A percentile compares a stretch with the other conserved stretches of the same genome.
These are phyloP conservation scores for Eretmocerus hayati DNA, from an alignment of 2,888 invertebrate genomes.

Conservation along the genomic window DNA sequence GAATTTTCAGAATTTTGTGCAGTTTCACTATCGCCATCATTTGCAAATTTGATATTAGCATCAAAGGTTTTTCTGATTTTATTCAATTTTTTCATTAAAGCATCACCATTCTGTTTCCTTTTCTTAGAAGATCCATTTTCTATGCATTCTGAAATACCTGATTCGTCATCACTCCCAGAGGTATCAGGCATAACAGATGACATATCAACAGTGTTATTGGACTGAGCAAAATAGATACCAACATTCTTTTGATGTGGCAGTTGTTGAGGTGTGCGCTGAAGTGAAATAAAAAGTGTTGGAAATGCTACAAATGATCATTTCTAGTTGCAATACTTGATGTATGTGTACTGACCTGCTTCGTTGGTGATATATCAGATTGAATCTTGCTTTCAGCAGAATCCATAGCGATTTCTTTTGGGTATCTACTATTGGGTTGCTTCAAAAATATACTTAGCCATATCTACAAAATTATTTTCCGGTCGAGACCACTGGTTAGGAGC, in stretches of 20 bases:
- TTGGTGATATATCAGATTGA: slow-evolving; percentile 3
- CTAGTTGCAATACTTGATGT: too few species aligned
- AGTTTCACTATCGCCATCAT: slow-evolving; percentile 5
- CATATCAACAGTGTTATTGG: slow-evolving; percentile 3
- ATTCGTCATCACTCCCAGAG: slow-evolving; percentile 7
- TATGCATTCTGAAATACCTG: neutral
- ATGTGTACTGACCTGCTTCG: slow-evolving; percentile 13
- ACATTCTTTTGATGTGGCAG: slow-evolving; percentile 9
- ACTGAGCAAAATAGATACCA: slow-evolving; percentile 12
- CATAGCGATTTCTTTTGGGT: slow-evolving; percentile 2
- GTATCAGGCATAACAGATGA: slow-evolving; percentile 2
- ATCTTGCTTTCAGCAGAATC: neutral
- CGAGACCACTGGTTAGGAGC: too few species aligned
- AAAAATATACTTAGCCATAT: too few species aligned
- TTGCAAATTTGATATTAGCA: slow-evolving; percentile 5
- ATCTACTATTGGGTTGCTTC: too few species aligned
- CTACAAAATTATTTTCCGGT: too few species aligned
- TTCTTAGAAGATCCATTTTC: slow-evolving; percentile 10
- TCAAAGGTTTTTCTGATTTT: slow-evolving; percentile 19
- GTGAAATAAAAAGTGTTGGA: neutral
- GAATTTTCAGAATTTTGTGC: too few species aligned
- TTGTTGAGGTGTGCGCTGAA: slow-evolving; percentile 17
- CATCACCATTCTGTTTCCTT: slow-evolving; percentile 10
- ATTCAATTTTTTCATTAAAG: slow-evolving; percentile 1
- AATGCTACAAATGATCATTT: too few species aligned